A percentile compares a stretch with the other conserved stretches of the same genome.
Conservation (phyloP, 2,888 invertebrate species). For the Polia nebulosa region DNA sequence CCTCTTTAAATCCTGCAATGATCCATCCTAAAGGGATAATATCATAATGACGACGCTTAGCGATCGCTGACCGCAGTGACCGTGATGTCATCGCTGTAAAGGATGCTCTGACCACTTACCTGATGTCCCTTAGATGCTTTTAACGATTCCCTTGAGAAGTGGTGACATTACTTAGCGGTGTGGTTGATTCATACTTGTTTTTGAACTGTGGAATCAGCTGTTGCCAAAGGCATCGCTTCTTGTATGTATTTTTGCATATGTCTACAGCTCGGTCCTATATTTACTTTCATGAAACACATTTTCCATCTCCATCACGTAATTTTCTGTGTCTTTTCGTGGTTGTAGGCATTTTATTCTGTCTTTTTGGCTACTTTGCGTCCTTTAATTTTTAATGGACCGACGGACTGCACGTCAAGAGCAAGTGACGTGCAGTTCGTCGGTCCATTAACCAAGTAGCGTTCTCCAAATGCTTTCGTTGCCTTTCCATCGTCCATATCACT, state of each 20-base stretch:
- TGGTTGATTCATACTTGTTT: constrained; percentile 45
- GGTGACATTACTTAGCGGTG: constrained; percentile 32
- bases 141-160: constrained; percentile 32
- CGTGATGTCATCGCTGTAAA: constrained; percentile 44
- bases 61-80: constrained; percentile 51
- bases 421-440: too few relatives aligned
- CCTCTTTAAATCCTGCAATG: constrained; percentile 33
- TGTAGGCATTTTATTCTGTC: neutral
- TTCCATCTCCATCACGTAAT: constrained; percentile 17
- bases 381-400: too few relatives aligned
- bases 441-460: neutral
- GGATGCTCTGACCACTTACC: constrained; percentile 45
- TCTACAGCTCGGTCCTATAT: constrained; percentile 16
- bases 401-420: too few relatives aligned
- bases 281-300: constrained; percentile 16
- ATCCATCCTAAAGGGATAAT: constrained; percentile 40
- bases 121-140: constrained; percentile 36
- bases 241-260: constrained; percentile 18
- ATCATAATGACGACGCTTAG: constrained; percentile 30
- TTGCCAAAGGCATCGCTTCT: neutral
- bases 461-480: neutral
- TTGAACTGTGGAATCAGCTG: constrained; percentile 38
- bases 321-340: neutral
- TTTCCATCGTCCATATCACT: neutral
- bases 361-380: neutral